Conservation (phyloP, 2,797 vertebrate genomes). For the Hydrolagus colliei region DNA sequence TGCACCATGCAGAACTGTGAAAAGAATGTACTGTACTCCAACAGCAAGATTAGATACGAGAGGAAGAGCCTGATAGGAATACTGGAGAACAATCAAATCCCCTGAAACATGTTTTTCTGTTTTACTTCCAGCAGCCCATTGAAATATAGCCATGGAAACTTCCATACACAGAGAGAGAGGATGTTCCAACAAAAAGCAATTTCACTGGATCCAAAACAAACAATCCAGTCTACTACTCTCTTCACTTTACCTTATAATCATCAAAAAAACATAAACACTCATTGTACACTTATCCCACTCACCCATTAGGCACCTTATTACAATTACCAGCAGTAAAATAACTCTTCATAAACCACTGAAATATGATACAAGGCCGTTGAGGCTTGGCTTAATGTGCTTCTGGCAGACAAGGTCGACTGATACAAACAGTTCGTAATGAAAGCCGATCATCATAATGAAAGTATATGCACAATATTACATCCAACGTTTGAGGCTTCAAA, state of each 20-base stretch:
- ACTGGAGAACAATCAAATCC: background rate
- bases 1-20: background rate
- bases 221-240: background rate
- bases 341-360: background rate
- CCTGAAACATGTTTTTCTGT: background rate
- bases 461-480: background rate
- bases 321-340: background rate
- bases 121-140: background rate
- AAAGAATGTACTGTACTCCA: background rate
- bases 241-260: background rate
- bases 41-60: background rate
- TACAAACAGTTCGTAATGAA: background rate
- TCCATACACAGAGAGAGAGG: too few relatives aligned
- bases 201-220: background rate
- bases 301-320: background rate
- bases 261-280: background rate
- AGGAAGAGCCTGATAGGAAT: background rate
- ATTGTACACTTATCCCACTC: background rate
- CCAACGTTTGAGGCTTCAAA: background rate
- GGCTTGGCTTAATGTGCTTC: background rate
- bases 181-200: background rate
- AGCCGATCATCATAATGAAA: too few relatives aligned
- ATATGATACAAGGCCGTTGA: background rate
- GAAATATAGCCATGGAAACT: background rate
- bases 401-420: background rate